Evolutionary conservation across 1,140 invertebrate species (phyloP), one percentile per base, ranked within the genome.

Genomic region (Atta cephalotes): DNA sequence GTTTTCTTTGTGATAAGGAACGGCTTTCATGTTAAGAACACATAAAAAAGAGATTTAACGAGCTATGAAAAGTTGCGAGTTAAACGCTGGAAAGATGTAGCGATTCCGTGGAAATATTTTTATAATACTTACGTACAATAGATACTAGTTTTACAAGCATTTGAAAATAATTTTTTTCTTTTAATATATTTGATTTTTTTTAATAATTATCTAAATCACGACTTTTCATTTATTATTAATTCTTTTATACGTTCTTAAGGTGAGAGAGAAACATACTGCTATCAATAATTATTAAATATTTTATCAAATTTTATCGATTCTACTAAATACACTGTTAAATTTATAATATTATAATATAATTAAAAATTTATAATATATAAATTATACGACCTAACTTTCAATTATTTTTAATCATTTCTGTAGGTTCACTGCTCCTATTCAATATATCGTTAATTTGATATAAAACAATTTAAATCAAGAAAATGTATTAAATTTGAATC

Each of bases 1-100:
- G 58, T 70, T 80, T 70, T 53, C 14, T 31, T 25, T 45, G 63
- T 4, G 39, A 28, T 56, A 81, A 70, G 65, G 45, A 81, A 70
- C 10, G 21, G 18, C 16, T 62, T 31, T 39, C 7, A 12, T 35
- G 10, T 81, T 28, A 56, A 60, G 18, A 39, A 58, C 4, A 1
- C 35, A n/a, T n/a, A 2, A 35, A 35, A 35, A 49, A 53, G 25
- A 18, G n/a, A 70, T 6, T 51, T 58, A 56, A 70, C 25, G 18
- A 62, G 10, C 6, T 39, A 31, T 18, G 12, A 68, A 25, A 10
- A 51, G 31, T 68, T 3, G 21, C 16, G 35, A 51, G 49, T 65
- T 51, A 45, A 16, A 35, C n/a, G 16, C 58, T 56, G 18, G 71
- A 31, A 35, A n/a, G 28, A 77, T 39, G 35, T 9, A 60, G n/a